Evolutionary conservation across 2,113 vertebrate species (phyloP).

Genomic region (human (Homo sapiens)): DNA sequence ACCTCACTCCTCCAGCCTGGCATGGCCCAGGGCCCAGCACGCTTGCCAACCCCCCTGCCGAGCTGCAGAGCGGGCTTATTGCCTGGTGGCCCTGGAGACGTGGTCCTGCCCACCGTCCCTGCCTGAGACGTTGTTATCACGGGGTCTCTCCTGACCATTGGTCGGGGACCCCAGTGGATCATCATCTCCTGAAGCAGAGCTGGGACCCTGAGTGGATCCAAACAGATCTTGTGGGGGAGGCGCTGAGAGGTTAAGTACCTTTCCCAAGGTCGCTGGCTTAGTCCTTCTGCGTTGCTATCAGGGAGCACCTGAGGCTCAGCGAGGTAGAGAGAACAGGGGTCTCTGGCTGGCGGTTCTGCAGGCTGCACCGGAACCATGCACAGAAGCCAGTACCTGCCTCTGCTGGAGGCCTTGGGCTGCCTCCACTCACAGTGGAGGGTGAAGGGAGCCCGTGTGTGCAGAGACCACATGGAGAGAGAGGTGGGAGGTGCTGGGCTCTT

Average conservation of each 20-base stretch:
- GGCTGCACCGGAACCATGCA: not conserved
- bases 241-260: not conserved
- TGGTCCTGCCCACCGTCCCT: fast-evolving
- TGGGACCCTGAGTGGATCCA: not conserved
- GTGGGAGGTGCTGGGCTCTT: not conserved
- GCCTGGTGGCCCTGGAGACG: not conserved
- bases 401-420: too few relatives aligned
- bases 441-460: not conserved
- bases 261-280: not conserved
- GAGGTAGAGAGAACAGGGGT: not conserved
- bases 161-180: fast-evolving
- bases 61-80: too few relatives aligned
- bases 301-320: not conserved
- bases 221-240: not conserved
- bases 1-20: not conserved
- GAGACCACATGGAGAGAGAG: not conserved
- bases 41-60: fast-evolving
- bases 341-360: not conserved
- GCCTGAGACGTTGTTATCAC: fast-evolving
- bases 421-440: not conserved
- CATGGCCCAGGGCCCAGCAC: fast-evolving
- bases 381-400: too few relatives aligned
- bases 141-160: not conserved
- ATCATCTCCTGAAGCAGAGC: not conserved
- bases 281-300: not conserved